A percentile compares a stretch with the other conserved stretches of the same genome.
phyloP scores from a whole-genome alignment of 1,140 invertebrate genomes.

The Zaprionus vittiger region DNA sequence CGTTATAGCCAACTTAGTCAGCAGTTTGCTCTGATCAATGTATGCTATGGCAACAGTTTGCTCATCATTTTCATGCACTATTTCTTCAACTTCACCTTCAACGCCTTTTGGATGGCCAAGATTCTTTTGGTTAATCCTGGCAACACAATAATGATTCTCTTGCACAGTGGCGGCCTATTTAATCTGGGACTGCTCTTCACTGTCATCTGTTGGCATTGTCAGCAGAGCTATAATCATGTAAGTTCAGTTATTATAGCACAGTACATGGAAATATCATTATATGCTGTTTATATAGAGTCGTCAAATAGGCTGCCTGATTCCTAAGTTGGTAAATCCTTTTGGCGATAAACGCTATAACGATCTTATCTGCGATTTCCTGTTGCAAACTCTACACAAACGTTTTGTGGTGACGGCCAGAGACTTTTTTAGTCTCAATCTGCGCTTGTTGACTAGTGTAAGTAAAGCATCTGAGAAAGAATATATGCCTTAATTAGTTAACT shows the following conservation, averaged over 20 bases:
- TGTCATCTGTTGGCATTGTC: conserved; percentile 66
- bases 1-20: conserved; percentile 47
- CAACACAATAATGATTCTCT: too few relatives aligned
- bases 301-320: conserved; percentile 72
- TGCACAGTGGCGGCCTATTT: conserved; percentile 26
- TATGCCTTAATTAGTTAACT: background rate
- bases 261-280: background rate
- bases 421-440: conserved; percentile 75
- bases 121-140: conserved; percentile 8
- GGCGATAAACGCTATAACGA: conserved; percentile 74
- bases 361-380: conserved; percentile 70
- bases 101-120: conserved; percentile 62
- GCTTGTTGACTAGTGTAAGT: conserved; percentile 69
- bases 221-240: conserved; percentile 63
- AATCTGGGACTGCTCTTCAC: conserved; percentile 52
- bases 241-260: conserved; percentile 12
- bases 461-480: too few relatives aligned
- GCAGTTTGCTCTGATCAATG: conserved; percentile 43
- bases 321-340: conserved; percentile 63
- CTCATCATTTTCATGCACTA: conserved; percentile 54
- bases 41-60: conserved; percentile 54
- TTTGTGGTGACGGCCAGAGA: conserved; percentile 77
- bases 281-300: conserved; percentile 53
- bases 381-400: conserved; percentile 75
- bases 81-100: conserved; percentile 62